Conservation (phyloP, 2,797 vertebrate species). For the Alca torda region DNA sequence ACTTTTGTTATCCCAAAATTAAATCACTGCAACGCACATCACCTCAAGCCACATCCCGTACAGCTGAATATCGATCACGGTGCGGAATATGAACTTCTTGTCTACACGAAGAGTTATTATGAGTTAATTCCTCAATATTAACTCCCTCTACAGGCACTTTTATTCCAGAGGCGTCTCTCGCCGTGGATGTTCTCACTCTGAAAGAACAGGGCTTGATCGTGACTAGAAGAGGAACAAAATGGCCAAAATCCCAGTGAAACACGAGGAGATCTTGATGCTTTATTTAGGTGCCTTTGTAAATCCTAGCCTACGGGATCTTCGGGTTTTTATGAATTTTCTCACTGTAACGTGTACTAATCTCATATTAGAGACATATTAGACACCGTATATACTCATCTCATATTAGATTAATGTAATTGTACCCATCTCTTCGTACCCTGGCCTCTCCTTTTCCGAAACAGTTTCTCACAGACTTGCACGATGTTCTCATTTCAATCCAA, state of each 20-base stretch:
- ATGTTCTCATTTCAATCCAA: neutral
- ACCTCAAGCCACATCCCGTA: neutral
- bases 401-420: neutral
- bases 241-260: neutral
- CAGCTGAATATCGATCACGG: neutral
- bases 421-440: neutral
- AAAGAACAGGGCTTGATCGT: neutral
- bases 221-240: neutral
- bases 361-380: no score
- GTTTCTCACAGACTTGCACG: neutral
- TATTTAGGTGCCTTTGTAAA: neutral
- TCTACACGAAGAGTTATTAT: neutral
- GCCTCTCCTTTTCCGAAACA: neutral
- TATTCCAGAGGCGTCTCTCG: neutral
- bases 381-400: neutral
- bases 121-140: neutral
- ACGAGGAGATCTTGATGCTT: neutral
- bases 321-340: neutral
- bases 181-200: neutral
- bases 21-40: neutral
- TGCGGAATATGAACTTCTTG: neutral
- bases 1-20: neutral
- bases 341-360: neutral
- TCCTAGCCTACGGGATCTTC: rapidly evolving
- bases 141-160: neutral